phyloP scores from a whole-genome alignment of 1,140 invertebrate genomes.

The Conus ventricosus region DNA sequence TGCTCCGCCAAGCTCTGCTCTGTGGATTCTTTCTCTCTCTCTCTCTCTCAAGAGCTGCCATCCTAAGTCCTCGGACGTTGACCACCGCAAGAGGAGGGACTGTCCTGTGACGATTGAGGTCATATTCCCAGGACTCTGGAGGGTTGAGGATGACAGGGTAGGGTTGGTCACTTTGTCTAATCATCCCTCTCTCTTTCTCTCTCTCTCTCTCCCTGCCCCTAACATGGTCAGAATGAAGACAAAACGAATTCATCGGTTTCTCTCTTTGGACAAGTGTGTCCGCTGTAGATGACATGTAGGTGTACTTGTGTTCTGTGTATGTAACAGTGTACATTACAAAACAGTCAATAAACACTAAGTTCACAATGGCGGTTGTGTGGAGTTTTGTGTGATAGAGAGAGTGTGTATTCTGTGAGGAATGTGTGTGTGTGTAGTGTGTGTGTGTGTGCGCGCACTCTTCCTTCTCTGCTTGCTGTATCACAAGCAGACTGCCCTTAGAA shows the following conservation, averaged over 20 bases:
- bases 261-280: constrained; percentile 18
- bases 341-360: constrained; percentile 33
- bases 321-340: constrained; percentile 28
- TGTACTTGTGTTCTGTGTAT: constrained; percentile 30
- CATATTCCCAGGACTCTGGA: background rate
- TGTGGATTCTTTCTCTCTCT: too few species aligned
- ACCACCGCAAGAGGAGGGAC: too few species aligned
- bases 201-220: background rate
- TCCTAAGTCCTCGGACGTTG: too few species aligned
- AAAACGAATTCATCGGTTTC: background rate
- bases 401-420: background rate
- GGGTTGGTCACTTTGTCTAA: background rate
- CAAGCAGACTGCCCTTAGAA: too few species aligned
- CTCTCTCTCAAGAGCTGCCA: too few species aligned
- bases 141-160: background rate
- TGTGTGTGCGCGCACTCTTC: too few species aligned
- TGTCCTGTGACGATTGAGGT: background rate
- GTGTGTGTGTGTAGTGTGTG: too few species aligned
- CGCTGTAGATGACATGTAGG: constrained; percentile 24
- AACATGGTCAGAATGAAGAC: background rate
- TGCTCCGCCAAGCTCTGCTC: too few species aligned
- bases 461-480: too few species aligned
- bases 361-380: background rate
- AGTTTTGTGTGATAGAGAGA: background rate
- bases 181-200: background rate